Evolutionary conservation across 92 coral and sea anemone genomes (phyloP), one percentile per base, ranked within the genome.

Genomic region (Siderastrea radians): DNA sequence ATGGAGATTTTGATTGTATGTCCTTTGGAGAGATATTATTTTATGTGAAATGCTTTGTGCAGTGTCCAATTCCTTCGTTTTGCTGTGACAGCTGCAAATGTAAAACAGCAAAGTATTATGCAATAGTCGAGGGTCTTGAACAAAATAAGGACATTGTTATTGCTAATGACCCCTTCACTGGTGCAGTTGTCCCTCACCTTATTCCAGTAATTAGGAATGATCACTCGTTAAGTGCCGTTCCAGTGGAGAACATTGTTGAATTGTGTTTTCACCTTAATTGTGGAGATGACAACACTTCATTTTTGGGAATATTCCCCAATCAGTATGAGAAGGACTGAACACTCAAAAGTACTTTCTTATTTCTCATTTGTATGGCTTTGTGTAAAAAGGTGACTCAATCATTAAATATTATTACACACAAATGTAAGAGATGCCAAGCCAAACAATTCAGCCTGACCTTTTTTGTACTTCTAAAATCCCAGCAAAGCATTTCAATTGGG

Each of bases 251-350:
- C 66, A 86, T 80, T 79, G 60, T 74, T 61, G 52, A 75, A 46
- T 68, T 91, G 72, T 86, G 91, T 60, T 75, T 91, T 75, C 77
- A 51, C 55, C 49, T 91, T 91, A 87, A 91, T 79, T 67, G 91
- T 81, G 92, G 88, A 45, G 16, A 72, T 67, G 69, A 80, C 47
- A 77, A 46, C 58, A 63, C 71, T 49, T 48, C 75, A 9, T 68
- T 38, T 68, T 6, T 68, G 72, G 72, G 49, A 68, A 1, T 44
- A 1, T 68, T 68, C n/a, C 69, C 69, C n/a, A 65, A 65, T 65
- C 69, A 65, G 69, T 65, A 65, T 65, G 69, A 65, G n/a, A 65
- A 65, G 69, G 69, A 65, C 69, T 65, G 69, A 65, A 65, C 38
- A 26, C 38, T 26, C 38, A 26, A 26, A 26, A 26, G 38, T 26